Percentiles rank a stretch among this genome's conserved stretches.
phyloP scores from a whole-genome alignment of 1,140 invertebrate species.

The Tetranychus urticae region DNA sequence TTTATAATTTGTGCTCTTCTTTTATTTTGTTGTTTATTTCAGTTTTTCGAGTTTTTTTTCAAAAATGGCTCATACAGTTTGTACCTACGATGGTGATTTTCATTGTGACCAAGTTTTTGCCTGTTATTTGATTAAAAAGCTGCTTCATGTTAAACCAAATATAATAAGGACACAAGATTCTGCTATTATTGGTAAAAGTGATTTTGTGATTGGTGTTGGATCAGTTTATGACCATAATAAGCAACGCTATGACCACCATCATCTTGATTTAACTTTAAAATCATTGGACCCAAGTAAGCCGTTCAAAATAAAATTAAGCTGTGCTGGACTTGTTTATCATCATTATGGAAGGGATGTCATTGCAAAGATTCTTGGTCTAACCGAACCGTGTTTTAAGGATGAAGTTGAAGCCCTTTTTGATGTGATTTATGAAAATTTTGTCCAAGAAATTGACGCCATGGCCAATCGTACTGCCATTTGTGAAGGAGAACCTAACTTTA shows the following conservation, averaged over 20 bases:
- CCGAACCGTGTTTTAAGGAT: slow-evolving; percentile 13
- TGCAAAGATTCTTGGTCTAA: slow-evolving; percentile 17
- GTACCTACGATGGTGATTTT: slow-evolving; percentile 41
- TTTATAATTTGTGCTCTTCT: too few relatives aligned
- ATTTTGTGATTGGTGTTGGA: slow-evolving; percentile 90
- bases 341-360: slow-evolving; percentile 70
- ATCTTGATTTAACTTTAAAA: slow-evolving; percentile 42
- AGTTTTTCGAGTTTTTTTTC: too few relatives aligned
- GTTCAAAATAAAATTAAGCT: slow-evolving; percentile 53
- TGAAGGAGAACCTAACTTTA: slow-evolving; percentile 26
- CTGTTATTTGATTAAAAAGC: slow-evolving; percentile 59
- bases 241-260: slow-evolving; percentile 77
- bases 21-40: too few relatives aligned
- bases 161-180: slow-evolving; percentile 44
- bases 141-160: slow-evolving; percentile 48
- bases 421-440: slow-evolving; percentile 64
- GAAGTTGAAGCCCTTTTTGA: slow-evolving; percentile 36
- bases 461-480: slow-evolving; percentile 49
- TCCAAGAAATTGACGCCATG: slow-evolving; percentile 84
- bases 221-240: slow-evolving; percentile 47
- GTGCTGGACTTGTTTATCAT: slow-evolving; percentile 76
- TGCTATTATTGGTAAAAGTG: slow-evolving; percentile 48
- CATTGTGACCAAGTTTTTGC: slow-evolving; percentile 91
- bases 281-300: slow-evolving; percentile 28
- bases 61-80: slow-evolving; percentile 18